These are phyloP conservation scores for Urechis unicinctus DNA, from an alignment of 2,888 invertebrate species.

Conservation along the genomic window DNA sequence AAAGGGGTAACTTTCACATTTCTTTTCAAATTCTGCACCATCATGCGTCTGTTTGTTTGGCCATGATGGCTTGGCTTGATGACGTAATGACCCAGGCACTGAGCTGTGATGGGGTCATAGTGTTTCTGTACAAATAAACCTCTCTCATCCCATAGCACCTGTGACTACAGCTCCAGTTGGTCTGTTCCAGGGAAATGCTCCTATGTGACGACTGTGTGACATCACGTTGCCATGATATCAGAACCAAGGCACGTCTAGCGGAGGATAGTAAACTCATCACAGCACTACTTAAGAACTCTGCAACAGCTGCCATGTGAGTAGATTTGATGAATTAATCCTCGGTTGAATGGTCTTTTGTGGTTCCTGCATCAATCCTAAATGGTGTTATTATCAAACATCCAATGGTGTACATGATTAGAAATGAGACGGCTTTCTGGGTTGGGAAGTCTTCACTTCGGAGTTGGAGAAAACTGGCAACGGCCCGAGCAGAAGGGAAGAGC, in stretches of 20 bases:
- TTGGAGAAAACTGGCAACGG: constrained; percentile 55
- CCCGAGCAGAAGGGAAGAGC: too few relatives aligned
- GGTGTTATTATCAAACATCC: too few relatives aligned
- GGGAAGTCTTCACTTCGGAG: constrained; percentile 57
- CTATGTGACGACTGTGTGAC: constrained; percentile 54
- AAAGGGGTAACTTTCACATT: constrained; percentile 18
- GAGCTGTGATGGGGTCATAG: too few relatives aligned
- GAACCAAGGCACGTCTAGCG: constrained; percentile 53
- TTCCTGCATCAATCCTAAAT: too few relatives aligned
- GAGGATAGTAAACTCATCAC: constrained; percentile 55
- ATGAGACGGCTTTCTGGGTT: constrained; percentile 51
- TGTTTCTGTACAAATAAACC: background rate
- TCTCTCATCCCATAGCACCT: background rate
- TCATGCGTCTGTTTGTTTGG: too few relatives aligned
- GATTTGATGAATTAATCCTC: too few relatives aligned
- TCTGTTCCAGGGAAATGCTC: background rate
- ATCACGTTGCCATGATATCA: constrained; percentile 52
- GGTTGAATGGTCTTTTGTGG: too few relatives aligned
- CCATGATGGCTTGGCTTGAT: too few relatives aligned
- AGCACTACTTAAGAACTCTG: constrained; percentile 10
- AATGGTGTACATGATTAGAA: background rate
- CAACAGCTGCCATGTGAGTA: too few relatives aligned
- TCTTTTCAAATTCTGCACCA: too few relatives aligned
- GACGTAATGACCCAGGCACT: too few relatives aligned
- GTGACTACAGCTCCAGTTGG: background rate